Evolutionary conservation across 1,140 invertebrate genomes (phyloP).

Genomic region (Lordiphosa mommai): DNA sequence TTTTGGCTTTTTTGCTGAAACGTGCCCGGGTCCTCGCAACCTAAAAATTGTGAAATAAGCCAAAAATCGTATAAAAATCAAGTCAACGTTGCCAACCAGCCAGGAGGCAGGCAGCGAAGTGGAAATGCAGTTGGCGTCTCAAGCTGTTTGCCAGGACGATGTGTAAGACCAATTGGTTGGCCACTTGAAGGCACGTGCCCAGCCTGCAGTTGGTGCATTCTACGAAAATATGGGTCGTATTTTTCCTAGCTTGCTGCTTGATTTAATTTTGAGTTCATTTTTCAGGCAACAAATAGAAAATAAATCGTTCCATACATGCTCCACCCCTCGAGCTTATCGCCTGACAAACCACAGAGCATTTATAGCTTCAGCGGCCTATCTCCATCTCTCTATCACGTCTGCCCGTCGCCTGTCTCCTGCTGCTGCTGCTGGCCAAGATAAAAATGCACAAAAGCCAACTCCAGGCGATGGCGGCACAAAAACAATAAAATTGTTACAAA

Average conservation of each 20-base stretch:
- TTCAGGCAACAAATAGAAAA: conserved; percentile 52
- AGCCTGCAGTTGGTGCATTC: conserved; percentile 15
- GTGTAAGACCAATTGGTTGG: conserved; percentile 8
- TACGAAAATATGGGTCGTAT: conserved; percentile 62
- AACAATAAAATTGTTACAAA: conserved; percentile 77
- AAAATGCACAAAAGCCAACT: conserved; percentile 49
- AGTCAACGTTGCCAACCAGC: conserved; percentile 26
- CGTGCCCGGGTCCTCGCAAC: conserved; percentile 21
- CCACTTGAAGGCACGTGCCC: conserved; percentile 52
- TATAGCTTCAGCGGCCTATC: conserved; percentile 6
- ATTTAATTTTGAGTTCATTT: conserved; percentile 72
- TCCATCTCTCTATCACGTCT: conserved; percentile 5
- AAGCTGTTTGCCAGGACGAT: conserved; percentile 35
- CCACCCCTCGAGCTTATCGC: conserved; percentile 23
- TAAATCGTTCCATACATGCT: conserved; percentile 47
- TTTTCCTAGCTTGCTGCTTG: conserved; percentile 40
- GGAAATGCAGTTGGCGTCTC: conserved; percentile 25
- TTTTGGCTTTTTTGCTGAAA: conserved; percentile 7
- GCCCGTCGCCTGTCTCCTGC: conserved; percentile 5
- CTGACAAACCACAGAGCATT: conserved; percentile 22
- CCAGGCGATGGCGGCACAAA: conserved; percentile 38
- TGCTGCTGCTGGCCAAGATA: conserved; percentile 22
- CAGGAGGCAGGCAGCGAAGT: conserved; percentile 5
- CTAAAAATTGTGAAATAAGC: conserved; percentile 65
- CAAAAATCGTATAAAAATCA: conserved; percentile 71